A percentile compares a stretch with the other conserved stretches of the same genome.
These are phyloP conservation scores for Sphaerophoria taeniata DNA, from an alignment of 2,888 invertebrate species.

Conservation along the genomic window DNA sequence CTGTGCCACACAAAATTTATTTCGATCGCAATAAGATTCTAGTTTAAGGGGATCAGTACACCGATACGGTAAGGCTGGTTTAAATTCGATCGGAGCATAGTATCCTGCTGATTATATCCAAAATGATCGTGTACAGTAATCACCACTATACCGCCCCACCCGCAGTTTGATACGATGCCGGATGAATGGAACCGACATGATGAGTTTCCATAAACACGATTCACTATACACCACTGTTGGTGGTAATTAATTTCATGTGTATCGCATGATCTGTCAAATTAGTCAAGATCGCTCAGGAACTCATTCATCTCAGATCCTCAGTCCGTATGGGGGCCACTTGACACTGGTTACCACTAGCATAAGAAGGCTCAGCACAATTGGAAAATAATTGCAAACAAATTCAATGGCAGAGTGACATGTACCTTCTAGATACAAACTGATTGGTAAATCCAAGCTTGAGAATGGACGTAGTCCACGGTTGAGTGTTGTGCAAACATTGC, in stretches of 20 bases:
- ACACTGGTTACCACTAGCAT: background rate
- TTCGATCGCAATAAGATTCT: conserved; percentile 24
- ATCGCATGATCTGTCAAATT: conserved; percentile 73
- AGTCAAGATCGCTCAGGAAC: conserved; percentile 64
- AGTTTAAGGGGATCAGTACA: conserved; percentile 38
- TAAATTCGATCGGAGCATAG: conserved; percentile 25
- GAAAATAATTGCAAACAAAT: conserved; percentile 65
- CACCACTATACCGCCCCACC: conserved; percentile 56
- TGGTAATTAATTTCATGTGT: conserved; percentile 69
- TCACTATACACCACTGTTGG: conserved; percentile 52
- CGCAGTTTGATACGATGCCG: conserved; percentile 69
- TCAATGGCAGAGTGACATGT: conserved; percentile 46
- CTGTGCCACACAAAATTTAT: conserved; percentile 64
- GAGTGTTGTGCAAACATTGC: conserved; percentile 65
- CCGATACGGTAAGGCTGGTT: background rate
- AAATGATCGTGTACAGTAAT: conserved; percentile 49
- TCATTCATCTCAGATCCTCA: conserved; percentile 42
- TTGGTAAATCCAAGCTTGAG: conserved; percentile 36
- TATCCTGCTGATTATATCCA: conserved; percentile 50
- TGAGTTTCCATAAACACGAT: conserved; percentile 69
- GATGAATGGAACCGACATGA: conserved; percentile 71
- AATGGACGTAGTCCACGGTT: conserved; percentile 48
- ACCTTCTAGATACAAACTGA: background rate
- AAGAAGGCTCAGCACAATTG: conserved; percentile 39
- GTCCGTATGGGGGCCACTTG: conserved; percentile 21